Conservation (phyloP, 2,797 vertebrate genomes). For the Channallabes apus region DNA sequence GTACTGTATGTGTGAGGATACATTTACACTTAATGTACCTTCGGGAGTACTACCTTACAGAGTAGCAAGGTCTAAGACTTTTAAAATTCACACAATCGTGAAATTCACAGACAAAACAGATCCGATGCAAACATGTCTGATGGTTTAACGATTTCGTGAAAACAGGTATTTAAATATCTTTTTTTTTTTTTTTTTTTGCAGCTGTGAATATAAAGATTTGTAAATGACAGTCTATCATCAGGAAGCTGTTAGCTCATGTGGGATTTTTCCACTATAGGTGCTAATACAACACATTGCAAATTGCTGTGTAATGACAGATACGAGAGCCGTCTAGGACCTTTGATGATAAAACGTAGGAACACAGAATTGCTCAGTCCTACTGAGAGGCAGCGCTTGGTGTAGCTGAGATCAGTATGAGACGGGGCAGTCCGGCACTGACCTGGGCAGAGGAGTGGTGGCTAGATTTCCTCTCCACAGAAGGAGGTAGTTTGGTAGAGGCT, state of each 20-base stretch:
- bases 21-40: not conserved
- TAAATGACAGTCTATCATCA: not conserved
- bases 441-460: not conserved
- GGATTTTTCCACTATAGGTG: constrained; percentile 28
- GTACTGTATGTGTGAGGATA: not conserved
- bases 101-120: not conserved
- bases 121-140: constrained; percentile 5
- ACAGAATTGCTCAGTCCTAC: constrained; percentile 34
- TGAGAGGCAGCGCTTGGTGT: constrained; percentile 23
- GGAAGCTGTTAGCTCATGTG: constrained; percentile 34
- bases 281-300: constrained; percentile 17
- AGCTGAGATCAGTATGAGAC: constrained; percentile 24
- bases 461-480: constrained; percentile 52
- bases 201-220: not conserved
- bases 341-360: constrained; percentile 35
- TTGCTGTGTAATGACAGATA: constrained; percentile 24
- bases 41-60: constrained; percentile 4
- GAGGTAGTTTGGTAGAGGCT: constrained; percentile 41
- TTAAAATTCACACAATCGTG: constrained; percentile 5
- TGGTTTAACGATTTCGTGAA: constrained; percentile 1
- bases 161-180: not conserved
- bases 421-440: constrained; percentile 3
- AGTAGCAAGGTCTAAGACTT: not conserved
- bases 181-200: not conserved
- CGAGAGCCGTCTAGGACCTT: constrained; percentile 10